Base-by-base conservation (phyloP, 2,113 vertebrate genomes). In the Lagenorhynchus albirostris region DNA sequence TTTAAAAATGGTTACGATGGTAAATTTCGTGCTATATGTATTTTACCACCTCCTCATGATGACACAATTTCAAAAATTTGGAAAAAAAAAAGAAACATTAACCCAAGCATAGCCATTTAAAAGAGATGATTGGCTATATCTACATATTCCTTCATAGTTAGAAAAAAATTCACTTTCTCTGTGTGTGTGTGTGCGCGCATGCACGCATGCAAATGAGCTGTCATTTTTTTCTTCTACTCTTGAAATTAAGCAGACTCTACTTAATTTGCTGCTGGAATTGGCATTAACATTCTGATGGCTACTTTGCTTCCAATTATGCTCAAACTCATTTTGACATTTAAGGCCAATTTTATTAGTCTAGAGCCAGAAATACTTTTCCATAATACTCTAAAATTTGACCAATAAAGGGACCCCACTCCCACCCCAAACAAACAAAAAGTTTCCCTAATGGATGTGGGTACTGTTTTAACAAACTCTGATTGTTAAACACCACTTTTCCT, bases 231-330 rank as follows among this genome's bases (percentile, higher is more conserved):
- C 44, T 91, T 86, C 47, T 38, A 80, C 83, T 88, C 26, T 31
- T 89, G 33, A 92, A 79, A 84, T 84, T 47, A 84, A 89, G 41
- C 33, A 83, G 29, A 55, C 36, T 62, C 58, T 70, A 92, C 62
- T 55, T 31, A 85, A 92, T 80, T 80, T 90, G 65, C 14, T 86
- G 18, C 60, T 90, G 36, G 41, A 85, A 96, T 11, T 77, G 13
- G n/a, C 18, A 63, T 74, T 74, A 41, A 68, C 62, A 88, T 63
- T 87, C 31, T 77, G 67, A 82, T 94, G 60, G 70, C 60, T 91
- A 55, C 31, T 91, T 82, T 88, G 31, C 71, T 94, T 79, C 55
- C 47, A 85, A 93, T 80, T 91, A 86, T 58, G 31, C 58, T 96
- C 73, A 38, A 82, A 68, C 20, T 97, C 76, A 14, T 71, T 84